These are phyloP conservation scores for Myiopsitta monachus DNA, from an alignment of 2,113 vertebrate species.

Conservation along the genomic window DNA sequence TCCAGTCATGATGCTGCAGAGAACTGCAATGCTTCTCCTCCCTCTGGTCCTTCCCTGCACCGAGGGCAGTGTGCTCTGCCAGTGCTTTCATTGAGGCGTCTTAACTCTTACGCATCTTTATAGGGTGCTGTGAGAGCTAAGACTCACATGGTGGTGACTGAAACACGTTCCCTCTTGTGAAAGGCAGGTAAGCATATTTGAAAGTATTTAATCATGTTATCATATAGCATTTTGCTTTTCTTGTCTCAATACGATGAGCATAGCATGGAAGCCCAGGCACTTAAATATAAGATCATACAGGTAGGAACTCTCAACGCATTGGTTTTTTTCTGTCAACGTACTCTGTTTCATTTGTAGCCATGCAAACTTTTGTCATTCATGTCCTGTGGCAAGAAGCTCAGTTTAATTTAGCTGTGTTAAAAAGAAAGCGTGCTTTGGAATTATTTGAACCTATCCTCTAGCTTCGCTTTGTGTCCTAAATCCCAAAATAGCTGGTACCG, in stretches of 20 bases:
- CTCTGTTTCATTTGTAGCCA: neutral
- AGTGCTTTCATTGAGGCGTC: fast-evolving
- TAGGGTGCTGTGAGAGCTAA: neutral
- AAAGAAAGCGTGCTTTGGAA: neutral
- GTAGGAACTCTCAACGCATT: neutral
- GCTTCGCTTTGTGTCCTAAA: neutral
- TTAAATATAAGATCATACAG: neutral
- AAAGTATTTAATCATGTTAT: neutral
- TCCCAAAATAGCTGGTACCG: neutral
- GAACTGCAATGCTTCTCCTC: neutral
- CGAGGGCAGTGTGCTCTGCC: fast-evolving
- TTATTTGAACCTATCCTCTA: neutral
- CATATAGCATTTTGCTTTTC: neutral
- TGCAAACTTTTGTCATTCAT: neutral
- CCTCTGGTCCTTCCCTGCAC: neutral
- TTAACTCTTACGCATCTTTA: neutral
- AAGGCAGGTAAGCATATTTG: neutral
- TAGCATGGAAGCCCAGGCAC: neutral
- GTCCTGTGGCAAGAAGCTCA: neutral
- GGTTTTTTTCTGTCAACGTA: neutral
- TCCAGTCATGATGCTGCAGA: neutral
- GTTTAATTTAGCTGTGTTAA: neutral
- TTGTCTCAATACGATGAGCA: neutral
- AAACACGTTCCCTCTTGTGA: neutral
- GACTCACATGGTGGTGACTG: neutral